Percentiles rank a stretch among this genome's conserved stretches.
phyloP scores from a whole-genome alignment of 2,888 invertebrate species.

The Glyphotaelius pellucidus region DNA sequence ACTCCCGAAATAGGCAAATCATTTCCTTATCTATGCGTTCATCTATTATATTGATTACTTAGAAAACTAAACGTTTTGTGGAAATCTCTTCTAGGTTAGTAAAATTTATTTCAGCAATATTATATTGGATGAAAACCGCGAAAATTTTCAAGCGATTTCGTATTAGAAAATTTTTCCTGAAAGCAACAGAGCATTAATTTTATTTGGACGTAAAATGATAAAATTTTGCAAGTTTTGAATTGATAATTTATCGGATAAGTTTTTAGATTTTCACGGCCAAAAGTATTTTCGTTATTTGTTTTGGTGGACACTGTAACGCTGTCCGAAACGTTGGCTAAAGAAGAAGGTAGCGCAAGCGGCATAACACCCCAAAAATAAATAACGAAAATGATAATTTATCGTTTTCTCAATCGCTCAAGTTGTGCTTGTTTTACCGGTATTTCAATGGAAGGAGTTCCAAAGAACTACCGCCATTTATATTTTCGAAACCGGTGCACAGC shows the following conservation, averaged over 20 bases:
- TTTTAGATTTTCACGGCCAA: too few relatives aligned
- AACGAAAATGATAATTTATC: not conserved
- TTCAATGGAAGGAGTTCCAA: not conserved
- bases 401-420: not conserved
- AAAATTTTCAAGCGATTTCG: not conserved
- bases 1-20: constrained; percentile 10
- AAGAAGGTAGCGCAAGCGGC: too few relatives aligned
- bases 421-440: not conserved
- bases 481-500: not conserved
- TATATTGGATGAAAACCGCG: not conserved
- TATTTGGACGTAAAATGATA: not conserved
- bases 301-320: too few relatives aligned
- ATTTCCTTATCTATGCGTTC: constrained; percentile 23
- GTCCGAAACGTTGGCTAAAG: too few relatives aligned
- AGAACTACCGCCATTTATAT: not conserved
- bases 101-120: not conserved
- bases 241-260: not conserved
- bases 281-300: too few relatives aligned
- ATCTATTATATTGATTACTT: constrained; percentile 23
- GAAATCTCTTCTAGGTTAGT: not conserved
- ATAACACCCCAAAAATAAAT: too few relatives aligned
- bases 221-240: not conserved
- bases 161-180: not conserved
- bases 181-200: not conserved
- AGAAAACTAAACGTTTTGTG: not conserved